These are phyloP conservation scores for Trogon melanurus DNA, from an alignment of 2,113 vertebrate genomes.

Conservation along the genomic window DNA sequence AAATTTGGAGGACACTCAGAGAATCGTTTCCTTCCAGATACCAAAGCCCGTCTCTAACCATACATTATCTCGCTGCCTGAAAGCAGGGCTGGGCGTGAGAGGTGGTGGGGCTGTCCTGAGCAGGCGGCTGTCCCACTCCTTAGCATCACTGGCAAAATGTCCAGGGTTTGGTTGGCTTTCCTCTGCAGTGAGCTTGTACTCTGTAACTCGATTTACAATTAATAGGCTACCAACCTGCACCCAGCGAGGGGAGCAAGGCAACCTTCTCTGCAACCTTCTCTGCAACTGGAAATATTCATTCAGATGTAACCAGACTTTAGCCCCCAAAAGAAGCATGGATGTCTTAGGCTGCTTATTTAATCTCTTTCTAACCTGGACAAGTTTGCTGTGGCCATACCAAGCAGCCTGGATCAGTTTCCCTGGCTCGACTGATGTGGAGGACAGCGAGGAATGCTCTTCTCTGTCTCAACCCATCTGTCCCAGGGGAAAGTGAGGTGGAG, in stretches of 20 bases:
- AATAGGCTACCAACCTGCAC: neutral
- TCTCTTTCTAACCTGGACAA: neutral
- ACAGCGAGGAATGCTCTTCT: neutral
- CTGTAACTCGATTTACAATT: neutral
- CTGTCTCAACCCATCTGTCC: neutral
- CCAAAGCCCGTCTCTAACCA: neutral
- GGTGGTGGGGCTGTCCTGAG: neutral
- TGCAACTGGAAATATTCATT: neutral
- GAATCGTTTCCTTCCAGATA: neutral
- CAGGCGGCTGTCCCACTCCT: neutral
- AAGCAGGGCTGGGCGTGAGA: accelerated
- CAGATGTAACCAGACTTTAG: neutral
- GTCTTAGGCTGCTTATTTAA: neutral
- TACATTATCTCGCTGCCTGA: accelerated
- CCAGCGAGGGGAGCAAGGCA: neutral
- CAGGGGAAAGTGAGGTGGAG: neutral
- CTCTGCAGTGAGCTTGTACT: neutral
- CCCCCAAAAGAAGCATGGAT: neutral
- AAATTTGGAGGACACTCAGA: neutral
- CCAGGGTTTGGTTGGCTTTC: neutral
- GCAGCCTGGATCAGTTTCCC: accelerated
- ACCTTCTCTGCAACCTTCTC: neutral
- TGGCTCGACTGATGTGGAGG: accelerated
- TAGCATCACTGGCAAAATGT: neutral
- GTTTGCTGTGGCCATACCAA: neutral